Conservation (phyloP, 1,140 invertebrate species). For the Coboldia fuscipes region DNA sequence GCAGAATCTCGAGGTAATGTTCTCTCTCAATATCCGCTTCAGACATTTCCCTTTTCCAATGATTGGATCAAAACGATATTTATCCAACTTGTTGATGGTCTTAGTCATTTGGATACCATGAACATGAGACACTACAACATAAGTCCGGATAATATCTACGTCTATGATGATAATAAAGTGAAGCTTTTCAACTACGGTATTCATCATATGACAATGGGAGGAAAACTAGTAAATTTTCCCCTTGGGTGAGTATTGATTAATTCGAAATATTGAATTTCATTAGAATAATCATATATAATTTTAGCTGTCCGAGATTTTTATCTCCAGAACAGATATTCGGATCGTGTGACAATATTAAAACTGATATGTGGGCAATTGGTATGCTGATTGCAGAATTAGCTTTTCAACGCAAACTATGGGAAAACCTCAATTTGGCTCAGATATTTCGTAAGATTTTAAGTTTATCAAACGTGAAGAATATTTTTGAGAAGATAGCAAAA, state of each 20-base stretch:
- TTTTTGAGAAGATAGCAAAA: conserved; percentile 51
- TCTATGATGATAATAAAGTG: conserved; percentile 45
- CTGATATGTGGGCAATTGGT: conserved; percentile 81
- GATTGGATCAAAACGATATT: conserved; percentile 25
- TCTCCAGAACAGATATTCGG: conserved; percentile 65
- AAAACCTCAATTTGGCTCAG: conserved; percentile 9
- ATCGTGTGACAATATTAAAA: conserved; percentile 38
- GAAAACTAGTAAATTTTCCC: conserved; percentile 58
- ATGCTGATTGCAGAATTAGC: conserved; percentile 65
- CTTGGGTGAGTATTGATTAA: conserved; percentile 43
- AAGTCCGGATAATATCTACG: conserved; percentile 61
- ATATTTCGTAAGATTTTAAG: conserved; percentile 48
- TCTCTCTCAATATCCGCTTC: conserved; percentile 21
- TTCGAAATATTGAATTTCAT: conserved; percentile 1
- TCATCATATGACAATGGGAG: conserved; percentile 66
- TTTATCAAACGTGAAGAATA: conserved; percentile 34
- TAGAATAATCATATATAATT: conserved; percentile 8
- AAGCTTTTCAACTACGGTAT: conserved; percentile 86
- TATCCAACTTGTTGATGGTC: conserved; percentile 45
- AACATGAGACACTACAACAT: conserved; percentile 54
- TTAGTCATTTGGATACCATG: conserved; percentile 56
- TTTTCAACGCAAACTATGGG: conserved; percentile 41
- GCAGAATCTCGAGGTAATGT: conserved; percentile 63
- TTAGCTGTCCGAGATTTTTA: conserved; percentile 52
- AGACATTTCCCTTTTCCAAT: conserved; percentile 28